Conservation (phyloP, 2,888 invertebrate species). For the Villa cingulata region DNA sequence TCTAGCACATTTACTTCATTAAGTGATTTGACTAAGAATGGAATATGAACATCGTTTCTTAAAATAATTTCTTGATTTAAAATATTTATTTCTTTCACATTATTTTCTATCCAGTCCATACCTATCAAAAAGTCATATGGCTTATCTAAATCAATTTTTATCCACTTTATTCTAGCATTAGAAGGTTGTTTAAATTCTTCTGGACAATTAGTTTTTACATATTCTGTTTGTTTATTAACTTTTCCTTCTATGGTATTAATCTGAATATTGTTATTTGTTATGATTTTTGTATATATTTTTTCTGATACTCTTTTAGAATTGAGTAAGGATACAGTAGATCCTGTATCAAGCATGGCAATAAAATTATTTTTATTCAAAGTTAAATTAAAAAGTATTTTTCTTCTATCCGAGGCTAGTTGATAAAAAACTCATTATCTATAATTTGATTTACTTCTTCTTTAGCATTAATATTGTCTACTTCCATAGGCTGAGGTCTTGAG, state of each 20-base stretch:
- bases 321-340: neutral
- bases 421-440: neutral
- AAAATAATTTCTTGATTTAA: conserved; percentile 3
- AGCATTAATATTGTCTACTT: neutral
- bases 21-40: conserved; percentile 4
- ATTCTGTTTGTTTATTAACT: conserved; percentile 4
- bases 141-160: conserved; percentile 8
- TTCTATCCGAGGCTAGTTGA: neutral
- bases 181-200: conserved; percentile 6
- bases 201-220: conserved; percentile 8
- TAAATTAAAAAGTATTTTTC: neutral
- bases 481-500: neutral
- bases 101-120: conserved; percentile 10
- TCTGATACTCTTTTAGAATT: neutral
- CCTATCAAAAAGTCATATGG: conserved; percentile 8
- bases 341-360: neutral
- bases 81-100: conserved; percentile 8
- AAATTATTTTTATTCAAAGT: neutral
- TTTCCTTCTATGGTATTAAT: too few species aligned
- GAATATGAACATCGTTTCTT: neutral
- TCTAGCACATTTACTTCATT: too few species aligned
- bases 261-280: neutral
- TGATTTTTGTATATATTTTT: neutral
- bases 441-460: neutral
- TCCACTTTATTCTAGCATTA: conserved; percentile 11